Evolutionary conservation across 1,140 invertebrate genomes (phyloP), one percentile per base, ranked within the genome.

Genomic region (Hycleus phaleratus): DNA sequence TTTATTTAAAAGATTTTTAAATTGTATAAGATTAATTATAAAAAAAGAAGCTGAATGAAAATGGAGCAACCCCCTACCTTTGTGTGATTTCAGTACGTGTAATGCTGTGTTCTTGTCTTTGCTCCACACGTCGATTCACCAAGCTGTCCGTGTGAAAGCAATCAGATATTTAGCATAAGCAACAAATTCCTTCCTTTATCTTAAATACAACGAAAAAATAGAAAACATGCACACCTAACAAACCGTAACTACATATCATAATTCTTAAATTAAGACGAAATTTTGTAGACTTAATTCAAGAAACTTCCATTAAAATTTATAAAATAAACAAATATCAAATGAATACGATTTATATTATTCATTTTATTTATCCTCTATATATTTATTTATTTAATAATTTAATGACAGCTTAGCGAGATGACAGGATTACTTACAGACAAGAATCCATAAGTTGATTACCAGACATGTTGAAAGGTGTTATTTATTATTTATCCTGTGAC

Each of bases 41-140:
- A 58, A 60, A 73, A 32, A 32, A 5, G 7, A 32, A 32, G 51
- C 18, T 46, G 46, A 45, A 53, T 45, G 51, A 44, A 24, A 45
- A 53, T 53, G 51, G 45, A 32, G 32, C 32, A 4, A 32, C 51
- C 51, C 73, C 77, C 72, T 82, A 83, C 82, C 82, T 83, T 75
- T 83, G 80, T 54, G 81, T 84, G 68, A 83, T 81, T 78, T 85
- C 82, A 70, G 82, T 84, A 70, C 80, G 81, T 60, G 82, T 84
- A 70, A 84, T 78, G 73, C 80, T 82, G 75, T 82, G 81, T 73
- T 85, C 83, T 75, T 84, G 81, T 68, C 81, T 78, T 75, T 83
- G 80, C 75, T 84, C 82, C 68, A 85, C 79, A 68, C 82, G 77
- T 64, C 83, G 78, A 75, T 83, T 84, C 77, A 85, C 81, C 76